These are phyloP conservation scores for Micropterix aruncella DNA, from an alignment of 2,888 invertebrate genomes.

Conservation along the genomic window DNA sequence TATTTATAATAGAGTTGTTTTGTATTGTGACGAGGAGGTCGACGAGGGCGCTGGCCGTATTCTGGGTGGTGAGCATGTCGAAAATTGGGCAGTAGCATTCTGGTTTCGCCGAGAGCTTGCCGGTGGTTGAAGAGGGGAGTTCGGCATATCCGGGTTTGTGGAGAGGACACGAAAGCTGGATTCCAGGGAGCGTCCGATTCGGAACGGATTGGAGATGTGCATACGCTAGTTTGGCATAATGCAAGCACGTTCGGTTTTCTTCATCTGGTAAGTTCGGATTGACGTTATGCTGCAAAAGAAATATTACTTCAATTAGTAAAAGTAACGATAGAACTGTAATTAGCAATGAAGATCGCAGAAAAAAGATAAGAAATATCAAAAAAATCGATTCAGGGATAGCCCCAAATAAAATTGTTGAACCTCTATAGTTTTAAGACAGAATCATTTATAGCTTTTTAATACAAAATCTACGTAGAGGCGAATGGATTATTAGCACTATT, in stretches of 20 bases:
- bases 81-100: conserved; percentile 36
- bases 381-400: no score
- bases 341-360: no score
- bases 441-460: no score
- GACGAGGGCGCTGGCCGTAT: conserved; percentile 30
- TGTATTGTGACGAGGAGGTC: conserved; percentile 32
- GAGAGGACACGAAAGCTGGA: conserved; percentile 29
- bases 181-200: conserved; percentile 22
- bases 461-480: no score
- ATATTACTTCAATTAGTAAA: conserved; percentile 4
- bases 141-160: conserved; percentile 21
- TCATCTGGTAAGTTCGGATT: conserved; percentile 78
- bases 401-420: no score
- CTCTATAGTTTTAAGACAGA: no score
- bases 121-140: conserved; percentile 14
- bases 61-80: conserved; percentile 30
- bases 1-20: conserved; percentile 31
- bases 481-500: no score
- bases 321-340: no score
- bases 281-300: conserved; percentile 67
- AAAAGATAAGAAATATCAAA: no score
- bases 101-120: conserved; percentile 16
- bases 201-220: conserved; percentile 34
- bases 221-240: conserved; percentile 37
- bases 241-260: conserved; percentile 36